These are phyloP conservation scores for Xenopus laevis DNA, from an alignment of 2,113 vertebrate genomes.

Conservation along the genomic window DNA sequence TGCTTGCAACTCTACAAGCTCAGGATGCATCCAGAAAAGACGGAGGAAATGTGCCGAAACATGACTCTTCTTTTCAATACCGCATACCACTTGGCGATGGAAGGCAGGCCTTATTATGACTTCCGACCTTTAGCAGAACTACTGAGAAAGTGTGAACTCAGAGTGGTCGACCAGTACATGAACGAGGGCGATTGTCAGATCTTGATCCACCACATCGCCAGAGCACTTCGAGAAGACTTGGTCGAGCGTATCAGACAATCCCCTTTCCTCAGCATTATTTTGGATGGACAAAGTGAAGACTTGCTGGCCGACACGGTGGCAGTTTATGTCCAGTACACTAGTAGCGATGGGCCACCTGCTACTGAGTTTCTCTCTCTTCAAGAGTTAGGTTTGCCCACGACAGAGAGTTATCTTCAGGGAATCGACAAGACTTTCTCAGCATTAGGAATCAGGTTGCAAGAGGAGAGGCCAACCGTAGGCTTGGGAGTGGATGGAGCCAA, in stretches of 20 bases:
- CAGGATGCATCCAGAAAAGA: constrained; percentile 96
- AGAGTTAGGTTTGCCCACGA: constrained; percentile 75
- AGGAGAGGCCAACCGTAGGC: constrained; percentile 81
- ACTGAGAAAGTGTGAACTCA: constrained; percentile 91
- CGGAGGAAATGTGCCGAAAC: constrained; percentile 93
- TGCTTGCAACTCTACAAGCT: constrained; percentile 96
- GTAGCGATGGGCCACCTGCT: constrained; percentile 78
- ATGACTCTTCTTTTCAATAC: constrained; percentile 92
- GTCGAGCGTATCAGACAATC: constrained; percentile 88
- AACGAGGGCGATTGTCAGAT: constrained; percentile 93
- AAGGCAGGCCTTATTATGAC: constrained; percentile 87
- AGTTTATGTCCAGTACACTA: constrained; percentile 85
- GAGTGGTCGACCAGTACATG: constrained; percentile 96
- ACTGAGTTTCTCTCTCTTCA: constrained; percentile 91
- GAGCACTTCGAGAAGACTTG: constrained; percentile 85
- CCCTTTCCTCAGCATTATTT: constrained; percentile 86
- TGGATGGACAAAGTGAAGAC: constrained; percentile 87
- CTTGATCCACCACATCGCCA: constrained; percentile 86
- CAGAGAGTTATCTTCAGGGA: constrained; percentile 88
- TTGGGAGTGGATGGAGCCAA: constrained; percentile 85
- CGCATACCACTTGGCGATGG: constrained; percentile 86
- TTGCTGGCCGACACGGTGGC: constrained; percentile 86
- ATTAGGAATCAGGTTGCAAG: constrained; percentile 82
- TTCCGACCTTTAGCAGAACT: constrained; percentile 88
- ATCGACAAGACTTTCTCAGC: constrained; percentile 83